Evolutionary conservation across 23 tunicate genomes (phyloP).

Genomic region (Clavelina lepadiformis): DNA sequence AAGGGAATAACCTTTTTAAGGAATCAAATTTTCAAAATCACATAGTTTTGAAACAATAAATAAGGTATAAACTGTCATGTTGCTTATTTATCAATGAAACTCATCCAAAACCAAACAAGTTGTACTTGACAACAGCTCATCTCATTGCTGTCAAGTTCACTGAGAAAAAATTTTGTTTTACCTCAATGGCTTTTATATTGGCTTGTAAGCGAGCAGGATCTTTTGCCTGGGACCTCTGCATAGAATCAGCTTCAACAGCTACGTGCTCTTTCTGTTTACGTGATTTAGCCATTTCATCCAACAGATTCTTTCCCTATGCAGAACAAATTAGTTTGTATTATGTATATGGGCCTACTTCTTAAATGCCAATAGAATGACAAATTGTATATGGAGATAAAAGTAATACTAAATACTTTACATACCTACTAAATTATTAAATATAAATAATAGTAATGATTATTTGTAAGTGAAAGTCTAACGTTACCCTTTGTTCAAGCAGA

Average conservation of each 20-base stretch:
- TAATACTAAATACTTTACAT: no score
- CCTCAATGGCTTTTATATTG: slow-evolving; percentile 33
- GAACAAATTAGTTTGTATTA: no score
- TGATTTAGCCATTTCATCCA: slow-evolving; percentile 64
- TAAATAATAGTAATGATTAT: no score
- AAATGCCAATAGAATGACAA: no score
- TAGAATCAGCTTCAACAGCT: slow-evolving; percentile 45
- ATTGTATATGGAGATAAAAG: no score
- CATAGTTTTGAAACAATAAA: slow-evolving; percentile 8
- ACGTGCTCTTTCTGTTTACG: slow-evolving; percentile 71
- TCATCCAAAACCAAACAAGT: not conserved
- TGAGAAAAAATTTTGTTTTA: not conserved
- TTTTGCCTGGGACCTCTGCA: slow-evolving; percentile 63
- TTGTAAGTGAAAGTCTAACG: no score
- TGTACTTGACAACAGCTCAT: not conserved
- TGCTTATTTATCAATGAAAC: not conserved
- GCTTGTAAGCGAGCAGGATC: slow-evolving; percentile 53
- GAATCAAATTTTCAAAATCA: slow-evolving; percentile 9
- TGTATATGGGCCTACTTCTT: no score
- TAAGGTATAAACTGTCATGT: not conserved
- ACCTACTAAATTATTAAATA: no score
- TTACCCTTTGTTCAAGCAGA: slow-evolving; percentile 79
- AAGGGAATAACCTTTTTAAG: not conserved
- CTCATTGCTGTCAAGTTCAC: not conserved
- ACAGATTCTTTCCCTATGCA: slow-evolving; percentile 54